Base-by-base conservation (phyloP, 2,113 vertebrate species). In the Formicarius rufipectus region DNA sequence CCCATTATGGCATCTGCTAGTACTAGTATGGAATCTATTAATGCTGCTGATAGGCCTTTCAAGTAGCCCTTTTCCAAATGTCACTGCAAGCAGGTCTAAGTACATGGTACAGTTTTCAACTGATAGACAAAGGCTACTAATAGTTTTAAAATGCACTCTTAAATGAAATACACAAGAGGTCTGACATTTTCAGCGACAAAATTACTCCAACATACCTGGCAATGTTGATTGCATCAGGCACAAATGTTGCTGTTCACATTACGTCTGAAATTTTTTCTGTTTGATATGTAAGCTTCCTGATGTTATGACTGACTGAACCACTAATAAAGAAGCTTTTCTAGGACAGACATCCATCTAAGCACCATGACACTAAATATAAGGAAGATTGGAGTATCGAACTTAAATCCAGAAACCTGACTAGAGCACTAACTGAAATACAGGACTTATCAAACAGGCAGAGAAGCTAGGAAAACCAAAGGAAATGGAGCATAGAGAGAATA, bases 251-350 rank as follows among this genome's bases (percentile, higher is more conserved):
- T 87, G 66, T 64, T 85, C 66, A 87, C 62, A 79, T 39, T 72
- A 79, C 16, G 84, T 56, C 84, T 87, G 47, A 87, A 89, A 89
- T 91, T 16, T 87, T 81, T 89, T 69, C 89, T 91, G 58, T 79
- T 94, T 95, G 56, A 78, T 89, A 94, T 11, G 56, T 68, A 81
- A 81, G 42, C 33, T 87, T 95, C 90, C 49, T 28, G 40, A 64
- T 82, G 35, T 24, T 84, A 52, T 12, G 58, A 90, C 10, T 95
- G 74, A 95, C 14, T 52, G 56, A 90, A 84, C 14, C 16, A 33
- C 49, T 64, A 95, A 89, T 25, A 66, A 89, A 79, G 24, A 89
- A 67, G 52, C 16, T 93, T 56, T 82, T 89, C 47, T 63, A 94
- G 56, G 58, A 64, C 56, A 91, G 68, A 72, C 56, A 89, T 64